phyloP scores from a whole-genome alignment of 2,888 invertebrate genomes.

The Lasioglossum lativentre region DNA sequence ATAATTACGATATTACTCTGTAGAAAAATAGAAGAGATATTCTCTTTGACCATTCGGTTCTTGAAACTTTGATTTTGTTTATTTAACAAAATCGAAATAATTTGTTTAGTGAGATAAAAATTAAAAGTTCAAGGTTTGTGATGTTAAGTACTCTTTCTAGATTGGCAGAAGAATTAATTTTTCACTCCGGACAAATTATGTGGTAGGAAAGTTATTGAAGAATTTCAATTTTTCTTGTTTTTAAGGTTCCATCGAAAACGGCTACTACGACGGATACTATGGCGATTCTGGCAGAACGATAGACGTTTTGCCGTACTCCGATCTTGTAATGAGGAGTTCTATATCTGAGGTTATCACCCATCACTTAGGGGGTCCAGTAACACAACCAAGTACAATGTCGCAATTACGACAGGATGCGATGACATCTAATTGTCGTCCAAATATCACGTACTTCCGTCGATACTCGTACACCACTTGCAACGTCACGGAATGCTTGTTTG shows the following conservation, averaged over 20 bases:
- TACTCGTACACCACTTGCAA: slow-evolving; percentile 77
- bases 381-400: slow-evolving; percentile 80
- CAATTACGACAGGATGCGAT: slow-evolving; percentile 78
- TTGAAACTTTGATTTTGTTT: neutral
- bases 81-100: neutral
- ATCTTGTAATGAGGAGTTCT: slow-evolving; percentile 75
- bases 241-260: slow-evolving; percentile 70
- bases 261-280: slow-evolving; percentile 80
- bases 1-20: neutral
- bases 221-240: neutral
- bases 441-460: slow-evolving; percentile 64
- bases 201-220: neutral
- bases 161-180: neutral
- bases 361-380: slow-evolving; percentile 80
- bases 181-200: neutral
- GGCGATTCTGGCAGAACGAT: slow-evolving; percentile 77
- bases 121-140: neutral
- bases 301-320: slow-evolving; percentile 71
- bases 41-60: neutral
- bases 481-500: slow-evolving; percentile 89
- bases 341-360: slow-evolving; percentile 79
- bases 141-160: neutral
- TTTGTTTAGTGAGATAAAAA: neutral
- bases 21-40: neutral
- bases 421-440: slow-evolving; percentile 74